Conservation (phyloP, 2,888 invertebrate species). For the Gonocerus acuteangulatus region DNA sequence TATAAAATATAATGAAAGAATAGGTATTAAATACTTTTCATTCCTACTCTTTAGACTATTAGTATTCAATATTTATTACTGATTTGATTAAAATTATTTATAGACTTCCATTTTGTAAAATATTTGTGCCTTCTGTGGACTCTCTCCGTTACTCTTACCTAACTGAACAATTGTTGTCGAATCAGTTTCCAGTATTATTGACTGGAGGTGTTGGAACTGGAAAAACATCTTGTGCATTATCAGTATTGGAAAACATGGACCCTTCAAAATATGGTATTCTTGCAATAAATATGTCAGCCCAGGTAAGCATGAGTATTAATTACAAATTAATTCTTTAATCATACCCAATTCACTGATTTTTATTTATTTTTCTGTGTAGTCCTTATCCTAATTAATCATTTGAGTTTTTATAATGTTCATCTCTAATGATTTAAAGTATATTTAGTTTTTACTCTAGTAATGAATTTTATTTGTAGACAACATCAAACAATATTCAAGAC, state of each 20-base stretch:
- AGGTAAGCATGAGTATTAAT: slow-evolving; percentile 49
- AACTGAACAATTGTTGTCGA: slow-evolving; percentile 55
- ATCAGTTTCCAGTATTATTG: slow-evolving; percentile 64
- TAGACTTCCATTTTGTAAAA: slow-evolving; percentile 71
- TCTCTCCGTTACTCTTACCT: slow-evolving; percentile 75
- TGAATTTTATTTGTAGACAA: slow-evolving; percentile 61
- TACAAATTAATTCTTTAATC: no score
- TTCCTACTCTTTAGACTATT: no score
- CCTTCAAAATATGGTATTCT: slow-evolving; percentile 54
- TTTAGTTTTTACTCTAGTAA: no score
- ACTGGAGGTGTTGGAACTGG: slow-evolving; percentile 83
- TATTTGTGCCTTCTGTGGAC: slow-evolving; percentile 81
- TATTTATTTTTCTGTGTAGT: no score
- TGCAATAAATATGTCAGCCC: slow-evolving; percentile 80
- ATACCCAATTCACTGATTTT: no score
- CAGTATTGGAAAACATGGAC: slow-evolving; percentile 51
- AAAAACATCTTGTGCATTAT: slow-evolving; percentile 69
- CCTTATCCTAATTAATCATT: no score
- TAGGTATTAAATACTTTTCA: no score
- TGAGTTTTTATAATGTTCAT: no score
- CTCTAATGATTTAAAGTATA: no score
- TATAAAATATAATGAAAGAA: no score
- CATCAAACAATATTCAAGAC: slow-evolving; percentile 75
- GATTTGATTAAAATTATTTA: no score
- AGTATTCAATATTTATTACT: no score